Percentiles rank a stretch among this genome's conserved stretches.
These are phyloP conservation scores for Frankliniella intonsa DNA, from an alignment of 2,888 invertebrate genomes.

Conservation along the genomic window DNA sequence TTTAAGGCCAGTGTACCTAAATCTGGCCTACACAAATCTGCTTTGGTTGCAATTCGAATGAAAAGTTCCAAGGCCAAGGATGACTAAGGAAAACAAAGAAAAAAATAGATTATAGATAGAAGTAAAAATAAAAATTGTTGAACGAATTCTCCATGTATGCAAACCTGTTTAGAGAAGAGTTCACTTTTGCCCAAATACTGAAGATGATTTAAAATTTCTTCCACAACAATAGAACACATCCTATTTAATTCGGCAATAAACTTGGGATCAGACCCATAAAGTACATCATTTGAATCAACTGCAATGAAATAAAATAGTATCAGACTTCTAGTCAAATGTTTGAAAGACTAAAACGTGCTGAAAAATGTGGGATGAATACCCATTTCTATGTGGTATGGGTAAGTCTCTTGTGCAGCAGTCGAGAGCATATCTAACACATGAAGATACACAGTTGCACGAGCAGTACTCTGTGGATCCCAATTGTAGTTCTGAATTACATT, in stretches of 20 bases:
- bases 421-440: constrained; percentile 73
- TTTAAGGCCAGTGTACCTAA: constrained; percentile 68
- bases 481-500: constrained; percentile 72
- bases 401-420: constrained; percentile 72
- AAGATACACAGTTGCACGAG: constrained; percentile 66
- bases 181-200: constrained; percentile 62
- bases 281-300: constrained; percentile 87
- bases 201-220: constrained; percentile 66
- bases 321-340: neutral
- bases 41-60: constrained; percentile 60
- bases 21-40: constrained; percentile 57
- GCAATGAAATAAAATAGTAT: constrained; percentile 44
- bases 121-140: neutral
- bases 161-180: constrained; percentile 59
- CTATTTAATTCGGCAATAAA: constrained; percentile 75
- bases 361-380: constrained; percentile 49
- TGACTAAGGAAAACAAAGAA: constrained; percentile 46
- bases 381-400: constrained; percentile 80
- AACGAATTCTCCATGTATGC: neutral
- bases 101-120: neutral
- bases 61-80: constrained; percentile 70
- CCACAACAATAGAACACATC: constrained; percentile 69
- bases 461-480: constrained; percentile 63
- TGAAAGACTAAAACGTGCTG: neutral
- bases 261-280: constrained; percentile 86